Conservation (phyloP, 2,888 invertebrate species). For the Drosophila percnosoma region DNA sequence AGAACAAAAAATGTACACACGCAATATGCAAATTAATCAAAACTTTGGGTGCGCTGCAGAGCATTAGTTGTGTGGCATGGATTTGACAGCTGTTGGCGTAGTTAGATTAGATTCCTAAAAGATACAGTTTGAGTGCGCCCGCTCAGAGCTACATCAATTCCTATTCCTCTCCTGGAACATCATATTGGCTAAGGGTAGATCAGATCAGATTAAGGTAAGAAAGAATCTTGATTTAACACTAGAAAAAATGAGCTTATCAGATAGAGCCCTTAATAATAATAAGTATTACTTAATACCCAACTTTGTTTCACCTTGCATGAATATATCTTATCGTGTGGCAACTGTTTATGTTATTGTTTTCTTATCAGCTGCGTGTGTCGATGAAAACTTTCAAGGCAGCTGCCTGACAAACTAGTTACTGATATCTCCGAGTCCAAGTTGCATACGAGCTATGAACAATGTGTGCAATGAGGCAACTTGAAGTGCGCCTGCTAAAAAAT, state of each 20-base stretch:
- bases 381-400: conserved; percentile 34
- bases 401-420: conserved; percentile 7
- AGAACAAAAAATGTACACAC: conserved; percentile 15
- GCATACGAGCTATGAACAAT: not conserved
- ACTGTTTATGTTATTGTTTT: conserved; percentile 16
- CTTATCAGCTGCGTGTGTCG: conserved; percentile 30
- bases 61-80: conserved; percentile 41
- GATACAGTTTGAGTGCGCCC: not conserved
- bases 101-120: conserved; percentile 23
- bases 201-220: not conserved
- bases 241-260: not conserved
- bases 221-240: no score
- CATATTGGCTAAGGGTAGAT: not conserved
- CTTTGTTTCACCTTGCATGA: not conserved
- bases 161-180: not conserved
- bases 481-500: not conserved
- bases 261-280: not conserved
- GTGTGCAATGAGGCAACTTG: not conserved
- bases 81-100: conserved; percentile 61
- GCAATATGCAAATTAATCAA: conserved; percentile 77
- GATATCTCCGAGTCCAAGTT: conserved; percentile 16
- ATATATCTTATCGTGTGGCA: conserved; percentile 49
- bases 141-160: not conserved
- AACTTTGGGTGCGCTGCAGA: conserved; percentile 15
- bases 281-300: conserved; percentile 28